Percentiles rank a stretch among this genome's conserved stretches.
Conservation (phyloP, 2,888 invertebrate genomes). For the Mesochorus sp. region DNA sequence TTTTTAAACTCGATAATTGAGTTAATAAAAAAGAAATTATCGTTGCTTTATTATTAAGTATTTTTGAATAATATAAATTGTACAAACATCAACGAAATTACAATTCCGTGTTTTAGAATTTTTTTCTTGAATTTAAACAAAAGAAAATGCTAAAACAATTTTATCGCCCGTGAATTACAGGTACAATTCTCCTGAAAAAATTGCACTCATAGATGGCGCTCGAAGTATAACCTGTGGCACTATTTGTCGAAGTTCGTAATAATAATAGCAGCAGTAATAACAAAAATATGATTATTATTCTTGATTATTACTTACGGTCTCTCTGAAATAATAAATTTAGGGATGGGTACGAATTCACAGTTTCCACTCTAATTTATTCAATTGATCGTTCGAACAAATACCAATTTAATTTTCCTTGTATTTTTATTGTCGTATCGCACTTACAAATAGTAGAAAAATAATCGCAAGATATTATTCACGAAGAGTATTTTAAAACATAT, state of each 20-base stretch:
- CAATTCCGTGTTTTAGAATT: neutral
- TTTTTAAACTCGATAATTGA: no score
- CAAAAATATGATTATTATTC: neutral
- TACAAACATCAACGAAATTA: neutral
- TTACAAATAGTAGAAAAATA: constrained; percentile 75
- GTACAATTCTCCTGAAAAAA: neutral
- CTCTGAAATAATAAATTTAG: neutral
- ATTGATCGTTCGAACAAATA: neutral
- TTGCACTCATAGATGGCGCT: constrained; percentile 14
- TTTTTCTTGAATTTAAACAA: neutral
- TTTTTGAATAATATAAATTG: no score
- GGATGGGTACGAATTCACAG: neutral
- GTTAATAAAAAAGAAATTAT: no score
- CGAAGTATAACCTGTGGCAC: neutral
- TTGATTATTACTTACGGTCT: neutral
- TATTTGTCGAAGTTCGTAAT: neutral
- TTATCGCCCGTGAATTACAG: constrained; percentile 18
- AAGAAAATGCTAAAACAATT: neutral
- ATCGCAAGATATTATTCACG: constrained; percentile 64
- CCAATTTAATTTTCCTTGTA: constrained; percentile 58
- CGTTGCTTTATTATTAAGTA: no score
- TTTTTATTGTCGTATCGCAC: constrained; percentile 71
- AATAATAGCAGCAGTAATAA: neutral
- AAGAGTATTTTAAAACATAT: constrained; percentile 64
- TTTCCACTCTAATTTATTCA: no score